Conservation (phyloP, 2,797 vertebrate species). For the Serranus cabrilla region DNA sequence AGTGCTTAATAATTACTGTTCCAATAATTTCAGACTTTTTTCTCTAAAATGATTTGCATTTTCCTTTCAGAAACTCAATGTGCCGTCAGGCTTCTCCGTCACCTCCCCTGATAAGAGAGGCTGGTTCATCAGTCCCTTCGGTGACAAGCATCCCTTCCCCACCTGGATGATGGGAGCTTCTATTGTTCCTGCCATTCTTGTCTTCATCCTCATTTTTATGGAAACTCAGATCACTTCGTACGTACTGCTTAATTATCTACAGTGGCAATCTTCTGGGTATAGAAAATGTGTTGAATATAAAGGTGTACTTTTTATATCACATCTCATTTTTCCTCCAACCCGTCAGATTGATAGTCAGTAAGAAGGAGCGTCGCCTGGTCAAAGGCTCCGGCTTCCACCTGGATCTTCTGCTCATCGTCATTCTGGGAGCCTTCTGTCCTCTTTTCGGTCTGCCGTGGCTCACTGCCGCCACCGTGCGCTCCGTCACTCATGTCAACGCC, state of each 20-base stretch:
- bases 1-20: background rate
- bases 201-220: slow-evolving; percentile 99
- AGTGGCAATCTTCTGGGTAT: background rate
- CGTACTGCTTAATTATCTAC: slow-evolving; percentile 64
- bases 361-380: slow-evolving; percentile 93
- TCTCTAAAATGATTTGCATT: background rate
- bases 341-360: slow-evolving; percentile 94
- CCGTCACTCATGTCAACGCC: slow-evolving; percentile 96
- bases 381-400: slow-evolving; percentile 98
- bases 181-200: slow-evolving; percentile 92
- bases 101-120: slow-evolving; percentile 94
- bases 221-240: slow-evolving; percentile 99
- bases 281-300: background rate
- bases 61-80: slow-evolving; percentile 91
- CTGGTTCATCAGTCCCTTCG: slow-evolving; percentile 97
- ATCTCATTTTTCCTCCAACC: background rate
- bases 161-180: slow-evolving; percentile 98
- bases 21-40: background rate
- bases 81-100: slow-evolving; percentile 95
- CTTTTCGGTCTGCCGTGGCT: slow-evolving; percentile 98
- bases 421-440: slow-evolving; percentile 93
- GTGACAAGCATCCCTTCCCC: slow-evolving; percentile 92
- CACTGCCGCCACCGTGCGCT: slow-evolving; percentile 95
- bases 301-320: background rate
- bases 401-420: slow-evolving; percentile 96